Evolutionary conservation across 2,113 vertebrate genomes (phyloP).

Genomic region (Pleuronectes platessa): DNA sequence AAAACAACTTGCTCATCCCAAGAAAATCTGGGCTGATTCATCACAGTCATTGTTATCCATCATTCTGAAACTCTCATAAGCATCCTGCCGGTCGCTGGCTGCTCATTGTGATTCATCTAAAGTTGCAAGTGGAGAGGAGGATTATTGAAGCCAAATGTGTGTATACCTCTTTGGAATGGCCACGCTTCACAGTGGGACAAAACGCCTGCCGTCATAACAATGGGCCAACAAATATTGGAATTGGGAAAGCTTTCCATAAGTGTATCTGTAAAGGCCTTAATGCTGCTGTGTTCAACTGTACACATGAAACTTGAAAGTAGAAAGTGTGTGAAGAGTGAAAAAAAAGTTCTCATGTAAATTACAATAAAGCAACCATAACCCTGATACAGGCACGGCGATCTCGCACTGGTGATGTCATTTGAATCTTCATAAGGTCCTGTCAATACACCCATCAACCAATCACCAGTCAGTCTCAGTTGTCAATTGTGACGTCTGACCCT

Average conservation of each 20-base stretch:
- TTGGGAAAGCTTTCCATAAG: background rate
- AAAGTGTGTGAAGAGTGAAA: no score
- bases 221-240: background rate
- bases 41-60: background rate
- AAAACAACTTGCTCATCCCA: background rate
- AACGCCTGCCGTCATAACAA: background rate
- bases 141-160: background rate
- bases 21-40: background rate
- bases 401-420: no score
- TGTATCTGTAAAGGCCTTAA: no score
- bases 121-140: background rate
- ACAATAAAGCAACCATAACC: no score
- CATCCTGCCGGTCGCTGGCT: background rate
- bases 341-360: no score
- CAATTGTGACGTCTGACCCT: no score
- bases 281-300: no score
- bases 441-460: no score
- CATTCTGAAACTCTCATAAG: background rate
- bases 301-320: no score
- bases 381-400: no score
- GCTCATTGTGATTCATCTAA: background rate
- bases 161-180: background rate
- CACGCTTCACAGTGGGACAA: background rate
- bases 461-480: no score
- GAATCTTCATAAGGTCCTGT: no score